Conservation (phyloP, 2,888 invertebrate genomes). For the Philhelius pedissequus region DNA sequence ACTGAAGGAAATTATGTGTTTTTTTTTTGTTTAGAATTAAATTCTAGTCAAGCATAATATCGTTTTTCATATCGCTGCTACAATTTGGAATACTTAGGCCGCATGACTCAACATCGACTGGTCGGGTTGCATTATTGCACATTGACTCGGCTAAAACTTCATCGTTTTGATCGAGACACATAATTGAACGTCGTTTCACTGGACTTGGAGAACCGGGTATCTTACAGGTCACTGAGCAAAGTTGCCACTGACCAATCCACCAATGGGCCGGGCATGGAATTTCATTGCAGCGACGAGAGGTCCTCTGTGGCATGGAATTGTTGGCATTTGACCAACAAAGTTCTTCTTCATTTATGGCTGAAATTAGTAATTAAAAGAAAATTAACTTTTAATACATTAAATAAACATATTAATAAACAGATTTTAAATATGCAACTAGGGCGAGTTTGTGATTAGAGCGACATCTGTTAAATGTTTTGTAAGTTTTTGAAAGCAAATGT, state of each 20-base stretch:
- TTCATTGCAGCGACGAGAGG: constrained; percentile 84
- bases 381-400: no score
- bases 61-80: constrained; percentile 64
- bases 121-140: constrained; percentile 84
- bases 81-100: constrained; percentile 77
- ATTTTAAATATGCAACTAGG: no score
- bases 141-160: constrained; percentile 87
- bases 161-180: constrained; percentile 88
- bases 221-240: constrained; percentile 86
- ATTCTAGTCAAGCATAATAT: constrained; percentile 67
- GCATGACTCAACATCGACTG: constrained; percentile 85
- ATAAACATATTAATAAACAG: no score
- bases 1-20: constrained; percentile 46
- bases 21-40: constrained; percentile 40
- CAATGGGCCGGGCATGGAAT: constrained; percentile 87
- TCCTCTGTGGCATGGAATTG: constrained; percentile 81
- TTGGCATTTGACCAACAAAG: constrained; percentile 82
- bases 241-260: constrained; percentile 94
- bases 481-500: no score
- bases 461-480: no score
- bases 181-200: constrained; percentile 83
- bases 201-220: constrained; percentile 79
- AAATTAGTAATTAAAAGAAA: constrained; percentile 59
- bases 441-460: no score
- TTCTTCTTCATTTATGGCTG: constrained; percentile 82